These are phyloP conservation scores for Hypselothyrea guttata DNA, from an alignment of 2,888 invertebrate genomes.

Conservation along the genomic window DNA sequence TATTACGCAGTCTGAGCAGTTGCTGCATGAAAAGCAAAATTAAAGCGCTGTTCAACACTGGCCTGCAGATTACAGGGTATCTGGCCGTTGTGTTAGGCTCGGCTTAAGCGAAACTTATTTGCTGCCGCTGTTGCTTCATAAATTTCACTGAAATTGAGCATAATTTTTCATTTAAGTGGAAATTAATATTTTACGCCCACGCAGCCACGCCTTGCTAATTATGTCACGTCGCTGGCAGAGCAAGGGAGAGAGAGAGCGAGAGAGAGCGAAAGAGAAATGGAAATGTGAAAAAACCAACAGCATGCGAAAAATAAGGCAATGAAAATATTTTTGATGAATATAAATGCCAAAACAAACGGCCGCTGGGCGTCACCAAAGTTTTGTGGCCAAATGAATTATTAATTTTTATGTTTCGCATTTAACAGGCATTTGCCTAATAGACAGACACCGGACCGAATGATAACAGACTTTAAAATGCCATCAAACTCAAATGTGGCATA, in stretches of 20 bases:
- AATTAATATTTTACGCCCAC: conserved; percentile 72
- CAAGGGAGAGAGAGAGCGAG: conserved; percentile 2
- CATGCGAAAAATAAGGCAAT: conserved; percentile 37
- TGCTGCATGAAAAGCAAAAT: too few species aligned
- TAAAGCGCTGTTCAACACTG: too few species aligned
- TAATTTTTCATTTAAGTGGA: conserved; percentile 77
- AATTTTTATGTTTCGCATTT: conserved; percentile 42
- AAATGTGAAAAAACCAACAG: conserved; percentile 5
- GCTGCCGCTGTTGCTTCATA: conserved; percentile 31
- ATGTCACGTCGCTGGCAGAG: conserved; percentile 61
- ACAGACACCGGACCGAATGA: conserved; percentile 9
- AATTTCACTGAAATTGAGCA: conserved; percentile 71
- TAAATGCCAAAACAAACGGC: conserved; percentile 55
- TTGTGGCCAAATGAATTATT: conserved; percentile 42
- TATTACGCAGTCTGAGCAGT: too few species aligned
- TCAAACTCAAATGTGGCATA: neutral
- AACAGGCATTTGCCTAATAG: conserved; percentile 38
- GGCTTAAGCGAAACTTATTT: conserved; percentile 2
- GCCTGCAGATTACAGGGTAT: neutral
- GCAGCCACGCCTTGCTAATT: conserved; percentile 56
- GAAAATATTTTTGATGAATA: conserved; percentile 53
- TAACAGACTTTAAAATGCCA: conserved; percentile 5
- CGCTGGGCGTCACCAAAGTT: conserved; percentile 33
- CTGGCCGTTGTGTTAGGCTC: neutral
- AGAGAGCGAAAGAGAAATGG: neutral